Evolutionary conservation across 2,797 vertebrate genomes (phyloP).

Genomic region (Neosilurus mollespiculum): DNA sequence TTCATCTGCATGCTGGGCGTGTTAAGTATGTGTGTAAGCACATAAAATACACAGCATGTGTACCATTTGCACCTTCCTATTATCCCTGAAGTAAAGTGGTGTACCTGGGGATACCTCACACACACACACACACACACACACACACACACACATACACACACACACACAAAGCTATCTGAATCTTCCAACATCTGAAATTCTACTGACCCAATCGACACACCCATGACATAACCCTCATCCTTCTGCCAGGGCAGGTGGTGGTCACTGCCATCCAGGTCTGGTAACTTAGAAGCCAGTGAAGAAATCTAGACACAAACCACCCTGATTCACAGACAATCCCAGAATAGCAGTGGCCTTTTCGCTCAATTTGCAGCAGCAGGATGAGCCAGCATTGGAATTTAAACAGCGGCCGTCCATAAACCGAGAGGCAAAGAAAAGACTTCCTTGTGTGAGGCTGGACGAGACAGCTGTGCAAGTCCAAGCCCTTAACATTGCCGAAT

Average conservation of each 20-base stretch:
- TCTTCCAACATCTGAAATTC: slow-evolving; percentile 10
- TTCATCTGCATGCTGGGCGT: slow-evolving; percentile 58
- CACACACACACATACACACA: slow-evolving; percentile 32
- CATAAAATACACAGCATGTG: slow-evolving; percentile 61
- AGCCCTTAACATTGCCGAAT: slow-evolving; percentile 58
- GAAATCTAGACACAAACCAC: slow-evolving; percentile 62
- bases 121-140: slow-evolving; percentile 48
- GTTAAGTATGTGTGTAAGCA: slow-evolving; percentile 63
- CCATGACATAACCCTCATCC: slow-evolving; percentile 49
- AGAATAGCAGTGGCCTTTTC: slow-evolving; percentile 69
- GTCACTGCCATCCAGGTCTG: slow-evolving; percentile 54
- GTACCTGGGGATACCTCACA: slow-evolving; percentile 38
- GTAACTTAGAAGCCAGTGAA: slow-evolving; percentile 53
- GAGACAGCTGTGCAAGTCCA: slow-evolving; percentile 64
- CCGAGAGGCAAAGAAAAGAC: slow-evolving; percentile 63
- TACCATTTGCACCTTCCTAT: slow-evolving; percentile 60
- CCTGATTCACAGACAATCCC: slow-evolving; percentile 64
- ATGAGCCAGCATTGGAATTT: slow-evolving; percentile 68
- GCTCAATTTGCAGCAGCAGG: slow-evolving; percentile 69
- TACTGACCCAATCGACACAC: not conserved
- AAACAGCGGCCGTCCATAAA: slow-evolving; percentile 64
- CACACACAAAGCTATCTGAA: slow-evolving; percentile 10
- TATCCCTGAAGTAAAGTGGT: slow-evolving; percentile 58
- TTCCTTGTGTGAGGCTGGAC: slow-evolving; percentile 67
- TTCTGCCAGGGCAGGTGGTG: slow-evolving; percentile 36